phyloP scores from a whole-genome alignment of 2,113 vertebrate species.

The Chaenocephalus aceratus region DNA sequence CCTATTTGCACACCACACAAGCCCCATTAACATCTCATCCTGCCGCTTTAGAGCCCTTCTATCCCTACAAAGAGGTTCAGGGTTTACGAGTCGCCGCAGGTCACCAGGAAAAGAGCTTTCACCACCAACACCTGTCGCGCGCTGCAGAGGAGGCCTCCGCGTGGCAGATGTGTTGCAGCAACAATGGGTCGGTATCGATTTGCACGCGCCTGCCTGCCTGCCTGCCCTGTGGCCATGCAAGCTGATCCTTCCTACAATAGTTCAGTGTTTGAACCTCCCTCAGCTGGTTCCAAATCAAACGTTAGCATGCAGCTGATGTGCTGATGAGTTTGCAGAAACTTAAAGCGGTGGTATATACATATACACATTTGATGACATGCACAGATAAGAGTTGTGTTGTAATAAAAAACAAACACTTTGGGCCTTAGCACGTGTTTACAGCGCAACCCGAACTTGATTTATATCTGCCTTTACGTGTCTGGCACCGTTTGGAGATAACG shows the following conservation, averaged over 20 bases:
- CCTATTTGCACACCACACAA: neutral
- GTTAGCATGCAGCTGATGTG: conserved; percentile 2
- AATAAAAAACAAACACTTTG: conserved; percentile 22
- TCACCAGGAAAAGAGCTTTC: conserved; percentile 52
- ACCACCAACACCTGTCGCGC: conserved; percentile 80
- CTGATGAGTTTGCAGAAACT: neutral
- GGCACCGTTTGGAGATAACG: conserved; percentile 12
- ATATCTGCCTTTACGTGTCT: conserved; percentile 9
- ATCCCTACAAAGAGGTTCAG: conserved; percentile 9
- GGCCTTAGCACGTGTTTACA: conserved; percentile 41
- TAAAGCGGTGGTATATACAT: neutral
- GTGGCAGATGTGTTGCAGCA: conserved; percentile 76
- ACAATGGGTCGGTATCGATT: conserved; percentile 72
- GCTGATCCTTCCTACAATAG: conserved; percentile 49
- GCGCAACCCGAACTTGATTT: conserved; percentile 22
- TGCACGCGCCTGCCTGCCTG: conserved; percentile 65
- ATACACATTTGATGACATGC: conserved; percentile 23
- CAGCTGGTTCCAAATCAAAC: conserved; percentile 39
- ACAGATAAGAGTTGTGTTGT: conserved; percentile 38
- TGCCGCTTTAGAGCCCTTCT: conserved; percentile 18
- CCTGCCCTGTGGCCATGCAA: conserved; percentile 47
- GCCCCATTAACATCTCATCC: neutral
- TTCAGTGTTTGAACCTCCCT: conserved; percentile 5
- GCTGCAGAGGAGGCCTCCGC: conserved; percentile 34
- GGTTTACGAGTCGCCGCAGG: conserved; percentile 22